Conservation (phyloP, 2,113 vertebrate genomes). For the Zapornia atra region DNA sequence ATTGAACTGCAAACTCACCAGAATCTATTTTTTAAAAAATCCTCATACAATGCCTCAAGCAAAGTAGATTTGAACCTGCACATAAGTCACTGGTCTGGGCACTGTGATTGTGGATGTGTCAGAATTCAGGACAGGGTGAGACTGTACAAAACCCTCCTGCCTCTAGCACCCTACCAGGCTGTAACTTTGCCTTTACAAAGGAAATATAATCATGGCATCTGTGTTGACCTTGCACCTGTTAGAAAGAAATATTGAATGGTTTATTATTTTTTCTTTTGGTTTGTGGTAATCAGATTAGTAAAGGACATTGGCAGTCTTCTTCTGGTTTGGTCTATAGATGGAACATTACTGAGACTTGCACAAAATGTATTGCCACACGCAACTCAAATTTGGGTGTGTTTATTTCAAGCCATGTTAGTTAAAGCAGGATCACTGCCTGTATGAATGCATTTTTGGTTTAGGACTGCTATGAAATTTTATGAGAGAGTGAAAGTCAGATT, state of each 20-base stretch:
- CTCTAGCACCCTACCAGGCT: background rate
- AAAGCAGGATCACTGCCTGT: background rate
- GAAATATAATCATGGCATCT: background rate
- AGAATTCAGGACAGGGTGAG: background rate
- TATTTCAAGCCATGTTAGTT: background rate
- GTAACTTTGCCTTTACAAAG: background rate
- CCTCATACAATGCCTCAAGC: background rate
- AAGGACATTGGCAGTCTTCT: background rate
- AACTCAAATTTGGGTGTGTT: background rate
- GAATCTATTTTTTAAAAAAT: background rate
- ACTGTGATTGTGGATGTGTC: background rate
- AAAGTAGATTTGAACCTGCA: background rate
- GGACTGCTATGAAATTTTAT: background rate
- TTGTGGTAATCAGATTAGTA: background rate
- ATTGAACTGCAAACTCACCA: background rate
- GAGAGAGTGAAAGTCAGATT: background rate
- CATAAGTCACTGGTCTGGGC: background rate
- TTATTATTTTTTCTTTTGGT: background rate
- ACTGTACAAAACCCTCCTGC: background rate
- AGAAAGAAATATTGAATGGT: background rate
- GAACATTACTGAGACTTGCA: background rate
- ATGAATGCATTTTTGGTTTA: background rate
- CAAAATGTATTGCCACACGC: background rate
- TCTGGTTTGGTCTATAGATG: background rate
- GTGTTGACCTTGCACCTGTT: background rate